These are phyloP conservation scores for Phaedon cochleariae DNA, from an alignment of 2,888 invertebrate species.

Conservation along the genomic window DNA sequence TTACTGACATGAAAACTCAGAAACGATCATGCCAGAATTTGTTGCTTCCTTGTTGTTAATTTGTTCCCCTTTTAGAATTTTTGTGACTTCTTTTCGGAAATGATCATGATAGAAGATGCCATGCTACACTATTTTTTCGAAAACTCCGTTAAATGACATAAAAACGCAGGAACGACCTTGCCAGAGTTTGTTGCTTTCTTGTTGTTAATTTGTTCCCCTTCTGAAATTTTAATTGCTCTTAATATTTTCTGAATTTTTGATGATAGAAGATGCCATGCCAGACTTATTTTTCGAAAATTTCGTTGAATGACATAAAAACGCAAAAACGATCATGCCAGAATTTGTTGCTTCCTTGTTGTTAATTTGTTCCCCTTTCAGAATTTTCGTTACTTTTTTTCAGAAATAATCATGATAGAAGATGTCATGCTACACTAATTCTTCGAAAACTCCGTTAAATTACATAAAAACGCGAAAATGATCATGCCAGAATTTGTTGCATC, in stretches of 20 bases:
- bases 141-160: not conserved
- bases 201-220: not conserved
- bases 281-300: no score
- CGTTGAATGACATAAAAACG: no score
- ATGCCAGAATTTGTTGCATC: not conserved
- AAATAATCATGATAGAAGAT: not conserved
- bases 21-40: not conserved
- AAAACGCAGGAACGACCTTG: not conserved
- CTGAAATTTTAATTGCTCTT: not conserved
- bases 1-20: no score
- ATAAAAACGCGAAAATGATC: no score
- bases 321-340: no score
- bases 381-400: not conserved
- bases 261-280: not conserved
- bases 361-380: not conserved
- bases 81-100: not conserved
- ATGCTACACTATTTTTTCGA: not conserved
- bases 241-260: not conserved
- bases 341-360: not conserved
- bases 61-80: not conserved
- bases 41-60: not conserved
- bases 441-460: not conserved
- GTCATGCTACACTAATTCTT: not conserved
- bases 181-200: not conserved
- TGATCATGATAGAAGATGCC: not conserved